Base-by-base conservation (phyloP, 2,797 vertebrate species). In the Enteromius trimaculatus region DNA sequence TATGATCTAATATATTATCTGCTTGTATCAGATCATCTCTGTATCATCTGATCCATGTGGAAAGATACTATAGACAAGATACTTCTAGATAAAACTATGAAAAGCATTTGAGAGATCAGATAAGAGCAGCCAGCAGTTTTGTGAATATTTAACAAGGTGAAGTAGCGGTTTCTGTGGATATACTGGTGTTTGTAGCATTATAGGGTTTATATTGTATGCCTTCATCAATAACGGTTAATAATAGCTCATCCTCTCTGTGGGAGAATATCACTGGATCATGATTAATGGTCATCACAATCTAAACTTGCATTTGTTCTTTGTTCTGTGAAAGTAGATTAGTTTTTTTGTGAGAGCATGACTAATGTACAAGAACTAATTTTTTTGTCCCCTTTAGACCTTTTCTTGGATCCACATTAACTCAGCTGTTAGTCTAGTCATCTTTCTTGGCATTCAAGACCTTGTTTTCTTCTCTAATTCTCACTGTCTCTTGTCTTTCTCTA, bases 401-500 rank as follows among this genome's bases (percentile, higher is more conserved):
- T 79, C 3, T 6, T 79, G 26, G 42, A 79, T 11, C 34, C 44
- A 49, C 29, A 66, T 51, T 34, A 79, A 66, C 26, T 66, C 19
- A 2, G 10, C 42, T 80, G 16, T 80, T 80, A 70, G 21, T 42
- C 78, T 42, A 58, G 34, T 31, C 3, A 49, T 80, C 44, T 79
- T 75, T 17, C 39, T 80, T 65, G 14, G 34, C 53, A 51, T 51
- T 47, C 26, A 42, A 16, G 6, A 42, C n/a, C 16, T 42, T 65
- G 26, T 51, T 16, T 1, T 19, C 79, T 58, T 75, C 16, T 85
- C 84, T 86, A 79, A 19, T 14, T 84, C 8, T 72, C 70, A 79
- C 42, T 0, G 68, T 66, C 21, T 76, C 49, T 65, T 65, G 86
- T 85, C 85, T 75, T 90, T 92, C 90, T 88, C 85, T 93, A 99